Evolutionary conservation across 2,888 invertebrate genomes (phyloP).

Genomic region (Dynastes grantii): DNA sequence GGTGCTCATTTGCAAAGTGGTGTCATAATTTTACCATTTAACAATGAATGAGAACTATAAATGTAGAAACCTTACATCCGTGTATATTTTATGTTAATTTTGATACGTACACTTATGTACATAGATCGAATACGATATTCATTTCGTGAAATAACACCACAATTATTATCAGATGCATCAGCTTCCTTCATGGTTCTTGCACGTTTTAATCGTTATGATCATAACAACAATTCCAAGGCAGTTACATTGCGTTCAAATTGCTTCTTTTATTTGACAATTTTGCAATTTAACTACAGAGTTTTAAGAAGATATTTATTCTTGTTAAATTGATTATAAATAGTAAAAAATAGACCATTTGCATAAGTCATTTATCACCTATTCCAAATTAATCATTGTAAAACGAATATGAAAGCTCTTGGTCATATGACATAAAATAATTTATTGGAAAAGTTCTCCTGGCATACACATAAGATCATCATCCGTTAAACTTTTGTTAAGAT

Average conservation of each 20-base stretch:
- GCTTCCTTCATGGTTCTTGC: slow-evolving; percentile 33
- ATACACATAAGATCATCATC: too few relatives aligned
- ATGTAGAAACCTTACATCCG: slow-evolving; percentile 22
- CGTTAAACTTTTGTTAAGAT: too few relatives aligned
- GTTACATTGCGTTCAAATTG: neutral
- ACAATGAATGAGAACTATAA: slow-evolving; percentile 2
- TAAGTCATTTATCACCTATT: too few relatives aligned
- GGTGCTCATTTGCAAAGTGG: neutral
- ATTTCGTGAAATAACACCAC: slow-evolving; percentile 1
- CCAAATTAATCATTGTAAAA: too few relatives aligned
- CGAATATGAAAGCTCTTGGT: too few relatives aligned
- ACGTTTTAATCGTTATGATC: slow-evolving; percentile 20
- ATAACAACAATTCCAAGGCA: slow-evolving; percentile 30
- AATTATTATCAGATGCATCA: slow-evolving; percentile 31
- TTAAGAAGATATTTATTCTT: neutral
- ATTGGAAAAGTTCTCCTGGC: too few relatives aligned
- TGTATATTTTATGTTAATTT: slow-evolving; percentile 22
- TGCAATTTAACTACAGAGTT: neutral
- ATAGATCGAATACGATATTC: neutral
- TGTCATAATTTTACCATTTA: neutral
- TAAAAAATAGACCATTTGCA: neutral
- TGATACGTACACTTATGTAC: neutral
- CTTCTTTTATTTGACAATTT: neutral
- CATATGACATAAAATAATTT: too few relatives aligned
- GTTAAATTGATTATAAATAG: neutral